Conservation (phyloP, 2,888 invertebrate genomes). For the Seira sanloemensis region DNA sequence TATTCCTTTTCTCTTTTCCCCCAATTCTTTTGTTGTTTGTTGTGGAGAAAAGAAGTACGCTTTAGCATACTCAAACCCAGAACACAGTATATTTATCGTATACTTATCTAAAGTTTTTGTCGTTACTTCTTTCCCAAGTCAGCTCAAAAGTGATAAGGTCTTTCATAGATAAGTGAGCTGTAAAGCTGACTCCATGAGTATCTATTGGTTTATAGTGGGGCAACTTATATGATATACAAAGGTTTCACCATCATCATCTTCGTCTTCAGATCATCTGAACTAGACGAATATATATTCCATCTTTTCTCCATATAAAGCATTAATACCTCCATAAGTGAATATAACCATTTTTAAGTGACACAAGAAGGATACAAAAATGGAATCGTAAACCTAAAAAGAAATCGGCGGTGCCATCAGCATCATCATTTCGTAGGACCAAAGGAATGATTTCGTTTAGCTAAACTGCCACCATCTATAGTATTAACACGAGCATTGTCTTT, state of each 20-base stretch:
- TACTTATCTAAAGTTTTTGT: slow-evolving; percentile 16
- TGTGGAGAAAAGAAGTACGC: slow-evolving; percentile 31
- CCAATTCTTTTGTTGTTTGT: slow-evolving; percentile 12
- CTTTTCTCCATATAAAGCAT: slow-evolving; percentile 19
- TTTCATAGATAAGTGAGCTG: slow-evolving; percentile 65
- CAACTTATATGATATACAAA: slow-evolving; percentile 44
- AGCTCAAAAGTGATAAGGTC: slow-evolving; percentile 58
- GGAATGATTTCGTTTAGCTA: slow-evolving; percentile 60
- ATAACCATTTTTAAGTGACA: slow-evolving; percentile 52
- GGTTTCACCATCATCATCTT: slow-evolving; percentile 9
- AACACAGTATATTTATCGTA: not conserved
- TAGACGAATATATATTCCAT: not conserved
- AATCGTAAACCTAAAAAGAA: slow-evolving; percentile 5
- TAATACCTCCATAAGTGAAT: slow-evolving; percentile 33
- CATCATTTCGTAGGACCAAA: slow-evolving; percentile 45
- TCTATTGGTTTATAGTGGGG: slow-evolving; percentile 45
- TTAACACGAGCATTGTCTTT: not conserved
- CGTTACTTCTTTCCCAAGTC: not conserved
- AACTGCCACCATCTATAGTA: not conserved
- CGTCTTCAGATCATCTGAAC: slow-evolving; percentile 21
- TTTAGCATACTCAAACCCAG: not conserved
- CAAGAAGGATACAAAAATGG: slow-evolving; percentile 18
- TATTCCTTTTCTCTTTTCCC: slow-evolving; percentile 37
- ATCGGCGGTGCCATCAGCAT: slow-evolving; percentile 46
- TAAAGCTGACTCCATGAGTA: slow-evolving; percentile 53